phyloP scores from a whole-genome alignment of 30 jellyfish, hydroid and myxozoan species.

The Pseudorhiza aurosa region DNA sequence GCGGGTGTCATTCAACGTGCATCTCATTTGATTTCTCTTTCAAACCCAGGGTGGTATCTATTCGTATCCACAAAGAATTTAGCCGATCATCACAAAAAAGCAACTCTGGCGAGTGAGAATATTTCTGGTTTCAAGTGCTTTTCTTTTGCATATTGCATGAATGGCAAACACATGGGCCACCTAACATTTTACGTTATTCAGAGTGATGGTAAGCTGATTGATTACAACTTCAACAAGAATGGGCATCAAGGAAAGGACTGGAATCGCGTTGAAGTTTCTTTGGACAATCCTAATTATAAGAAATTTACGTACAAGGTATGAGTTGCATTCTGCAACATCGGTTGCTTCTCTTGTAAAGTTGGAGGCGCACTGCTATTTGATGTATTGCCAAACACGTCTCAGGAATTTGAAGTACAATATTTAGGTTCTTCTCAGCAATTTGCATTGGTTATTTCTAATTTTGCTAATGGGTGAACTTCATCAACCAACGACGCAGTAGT shows the following conservation, averaged over 20 bases:
- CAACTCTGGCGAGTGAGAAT: constrained; percentile 15
- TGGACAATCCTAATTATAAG: constrained; percentile 8
- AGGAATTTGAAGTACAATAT: too few species aligned
- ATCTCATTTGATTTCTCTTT: too few species aligned
- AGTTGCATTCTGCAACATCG: too few species aligned
- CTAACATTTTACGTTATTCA: constrained; percentile 12
- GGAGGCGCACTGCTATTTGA: too few species aligned
- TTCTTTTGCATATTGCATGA: constrained; percentile 58
- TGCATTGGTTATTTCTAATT: too few species aligned
- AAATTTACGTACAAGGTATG: constrained; percentile 35
- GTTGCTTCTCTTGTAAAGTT: too few species aligned
- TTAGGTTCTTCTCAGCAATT: too few species aligned
- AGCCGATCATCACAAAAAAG: not conserved
- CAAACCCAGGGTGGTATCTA: constrained; percentile 33
- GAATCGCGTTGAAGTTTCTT: constrained; percentile 46
- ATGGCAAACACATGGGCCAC: constrained; percentile 45
- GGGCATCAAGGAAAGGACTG: constrained; percentile 77
- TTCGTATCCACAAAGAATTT: constrained; percentile 16
- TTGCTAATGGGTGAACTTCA: too few species aligned
- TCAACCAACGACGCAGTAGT: too few species aligned
- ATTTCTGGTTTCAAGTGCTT: constrained; percentile 55
- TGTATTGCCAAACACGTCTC: too few species aligned
- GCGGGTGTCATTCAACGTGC: too few species aligned
- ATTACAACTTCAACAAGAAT: constrained; percentile 25
- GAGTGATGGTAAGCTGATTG: constrained; percentile 6